Base-by-base conservation (phyloP, 2,797 vertebrate species). In the Chiroxiphia lanceolata region DNA sequence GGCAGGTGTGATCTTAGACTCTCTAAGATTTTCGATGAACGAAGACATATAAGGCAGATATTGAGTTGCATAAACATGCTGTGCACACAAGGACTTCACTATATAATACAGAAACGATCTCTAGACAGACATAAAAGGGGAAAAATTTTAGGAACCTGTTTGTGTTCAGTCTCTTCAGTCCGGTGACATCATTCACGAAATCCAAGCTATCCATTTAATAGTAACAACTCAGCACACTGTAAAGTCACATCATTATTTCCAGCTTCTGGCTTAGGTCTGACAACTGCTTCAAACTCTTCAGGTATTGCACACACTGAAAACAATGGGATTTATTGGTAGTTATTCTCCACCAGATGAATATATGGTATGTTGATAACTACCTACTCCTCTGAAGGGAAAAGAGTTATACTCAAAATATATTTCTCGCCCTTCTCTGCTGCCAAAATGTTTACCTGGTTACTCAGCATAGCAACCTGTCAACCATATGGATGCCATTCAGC, bases 401-500 rank as follows among this genome's bases (percentile, higher is more conserved):
- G 60, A 93, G 91, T 83, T 95, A 80, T 86, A 87, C 74, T 81
- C 64, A 86, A 83, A 93, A 85, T 83, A n/a, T 40, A 44, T 54
- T 87, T 95, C 84, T 94, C 84, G 76, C 85, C 31, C 38, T 83
- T 78, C 94, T 36, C 68, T 87, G 31, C 51, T 97, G 96, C 96
- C 91, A 93, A 96, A 94, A 93, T 57, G 33, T 97, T 97, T 96
- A 95, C 96, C 90, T 97, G 95, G 90, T 94, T 88, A 83, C 90
- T 95, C 27, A 67, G 91, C n/a, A 60, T 44, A 86, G 81, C 96
- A 97, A 97, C 95, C 96, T 98, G 97, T 83, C 95, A 95, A 82
- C 96, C 96, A 95, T 97, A 97, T 97, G 97, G 96, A 68, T 97
- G 92, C 92, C 95, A 96, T 96, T 97, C 96, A 96, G 85, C 94